These are phyloP conservation scores for Sebastes trivittatus DNA, from an alignment of 2,797 vertebrate genomes.

Conservation along the genomic window DNA sequence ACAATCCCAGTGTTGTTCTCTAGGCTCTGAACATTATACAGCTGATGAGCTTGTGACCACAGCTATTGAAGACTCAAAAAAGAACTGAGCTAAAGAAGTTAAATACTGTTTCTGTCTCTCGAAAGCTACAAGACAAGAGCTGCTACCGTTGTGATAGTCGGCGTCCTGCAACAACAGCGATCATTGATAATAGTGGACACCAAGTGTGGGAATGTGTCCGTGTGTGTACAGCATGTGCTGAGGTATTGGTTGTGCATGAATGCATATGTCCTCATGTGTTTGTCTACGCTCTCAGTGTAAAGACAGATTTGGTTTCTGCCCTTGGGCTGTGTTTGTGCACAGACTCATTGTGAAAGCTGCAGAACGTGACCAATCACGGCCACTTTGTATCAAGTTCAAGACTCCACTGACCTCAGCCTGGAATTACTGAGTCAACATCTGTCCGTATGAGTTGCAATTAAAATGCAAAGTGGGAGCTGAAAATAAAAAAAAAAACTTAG, in stretches of 20 bases:
- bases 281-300: background rate
- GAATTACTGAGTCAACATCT: conserved; percentile 40
- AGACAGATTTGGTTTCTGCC: conserved; percentile 52
- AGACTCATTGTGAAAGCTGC: background rate
- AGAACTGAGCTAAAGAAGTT: background rate
- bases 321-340: conserved; percentile 29
- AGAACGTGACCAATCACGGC: conserved; percentile 34
- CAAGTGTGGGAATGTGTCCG: background rate
- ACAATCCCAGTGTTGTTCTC: background rate
- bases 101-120: background rate
- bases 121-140: background rate
- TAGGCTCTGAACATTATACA: background rate
- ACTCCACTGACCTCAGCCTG: conserved; percentile 36
- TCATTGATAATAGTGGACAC: background rate
- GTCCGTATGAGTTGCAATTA: background rate
- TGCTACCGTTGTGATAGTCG: background rate
- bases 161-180: background rate
- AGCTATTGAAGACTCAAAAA: background rate
- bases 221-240: background rate
- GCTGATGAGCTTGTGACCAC: background rate
- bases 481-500: background rate
- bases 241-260: background rate
- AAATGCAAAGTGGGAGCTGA: conserved; percentile 16
- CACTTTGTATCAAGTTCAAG: conserved; percentile 32
- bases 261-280: background rate